phyloP scores from a whole-genome alignment of 2,888 invertebrate genomes.

The Pterostichus niger region DNA sequence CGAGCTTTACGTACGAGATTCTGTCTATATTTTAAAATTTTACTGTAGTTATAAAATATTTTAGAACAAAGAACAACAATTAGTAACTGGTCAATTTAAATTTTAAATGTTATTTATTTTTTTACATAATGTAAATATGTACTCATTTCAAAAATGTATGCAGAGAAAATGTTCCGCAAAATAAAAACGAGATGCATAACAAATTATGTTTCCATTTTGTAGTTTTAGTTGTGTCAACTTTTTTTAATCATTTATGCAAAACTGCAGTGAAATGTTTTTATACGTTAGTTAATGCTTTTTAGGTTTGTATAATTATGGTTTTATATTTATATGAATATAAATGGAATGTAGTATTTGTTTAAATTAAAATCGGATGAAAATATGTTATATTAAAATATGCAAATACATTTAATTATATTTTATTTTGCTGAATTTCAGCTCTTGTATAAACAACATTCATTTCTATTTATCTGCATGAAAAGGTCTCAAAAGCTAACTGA shows the following conservation, averaged over 20 bases:
- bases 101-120: not conserved
- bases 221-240: constrained; percentile 7
- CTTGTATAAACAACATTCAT: no score
- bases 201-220: constrained; percentile 1
- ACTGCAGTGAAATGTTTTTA: constrained; percentile 19
- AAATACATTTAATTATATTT: no score
- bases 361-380: not conserved
- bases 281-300: constrained; percentile 9
- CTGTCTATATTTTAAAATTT: no score
- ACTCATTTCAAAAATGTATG: not conserved
- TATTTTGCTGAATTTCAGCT: no score
- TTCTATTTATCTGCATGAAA: no score
- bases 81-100: not conserved
- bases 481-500: no score
- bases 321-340: not conserved
- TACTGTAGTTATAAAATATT: no score
- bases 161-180: constrained; percentile 5
- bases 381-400: no score
- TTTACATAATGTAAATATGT: not conserved
- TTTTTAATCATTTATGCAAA: constrained; percentile 16
- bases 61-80: no score
- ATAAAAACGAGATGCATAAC: not conserved
- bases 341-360: not conserved
- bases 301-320: not conserved
- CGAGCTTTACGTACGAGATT: no score